Conservation (phyloP, 2,888 invertebrate genomes). For the Acleris holmiana region DNA sequence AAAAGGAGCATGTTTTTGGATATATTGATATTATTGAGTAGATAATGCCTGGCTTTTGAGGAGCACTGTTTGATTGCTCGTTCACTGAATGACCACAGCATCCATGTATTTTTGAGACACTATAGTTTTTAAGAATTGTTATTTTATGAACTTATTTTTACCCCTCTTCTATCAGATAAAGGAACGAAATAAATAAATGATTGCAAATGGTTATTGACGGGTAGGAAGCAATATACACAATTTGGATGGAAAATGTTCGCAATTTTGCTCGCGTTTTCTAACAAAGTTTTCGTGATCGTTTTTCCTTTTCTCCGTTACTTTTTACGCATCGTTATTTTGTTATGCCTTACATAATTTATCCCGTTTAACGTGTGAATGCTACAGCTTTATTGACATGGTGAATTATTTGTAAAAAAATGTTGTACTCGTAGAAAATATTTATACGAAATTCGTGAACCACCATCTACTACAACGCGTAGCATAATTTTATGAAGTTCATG, state of each 20-base stretch:
- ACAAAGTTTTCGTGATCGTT: slow-evolving; percentile 10
- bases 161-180: slow-evolving; percentile 11
- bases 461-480: no score
- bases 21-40: slow-evolving; percentile 68
- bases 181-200: slow-evolving; percentile 15
- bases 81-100: slow-evolving; percentile 31
- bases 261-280: slow-evolving; percentile 9
- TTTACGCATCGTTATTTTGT: slow-evolving; percentile 9
- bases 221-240: slow-evolving; percentile 5
- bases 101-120: slow-evolving; percentile 32
- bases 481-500: no score
- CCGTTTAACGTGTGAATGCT: slow-evolving; percentile 1
- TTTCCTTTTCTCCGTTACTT: slow-evolving; percentile 15
- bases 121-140: slow-evolving; percentile 12
- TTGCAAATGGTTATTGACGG: slow-evolving; percentile 24
- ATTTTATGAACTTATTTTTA: slow-evolving; percentile 5
- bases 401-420: not conserved
- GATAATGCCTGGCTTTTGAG: slow-evolving; percentile 57
- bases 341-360: slow-evolving; percentile 18
- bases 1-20: slow-evolving; percentile 73
- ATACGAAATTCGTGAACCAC: no score
- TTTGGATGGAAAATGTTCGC: slow-evolving; percentile 13
- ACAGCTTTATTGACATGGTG: not conserved
- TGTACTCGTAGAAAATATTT: no score
- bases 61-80: slow-evolving; percentile 27